phyloP scores from a whole-genome alignment of 2,797 vertebrate genomes.

The Xenops minutus region DNA sequence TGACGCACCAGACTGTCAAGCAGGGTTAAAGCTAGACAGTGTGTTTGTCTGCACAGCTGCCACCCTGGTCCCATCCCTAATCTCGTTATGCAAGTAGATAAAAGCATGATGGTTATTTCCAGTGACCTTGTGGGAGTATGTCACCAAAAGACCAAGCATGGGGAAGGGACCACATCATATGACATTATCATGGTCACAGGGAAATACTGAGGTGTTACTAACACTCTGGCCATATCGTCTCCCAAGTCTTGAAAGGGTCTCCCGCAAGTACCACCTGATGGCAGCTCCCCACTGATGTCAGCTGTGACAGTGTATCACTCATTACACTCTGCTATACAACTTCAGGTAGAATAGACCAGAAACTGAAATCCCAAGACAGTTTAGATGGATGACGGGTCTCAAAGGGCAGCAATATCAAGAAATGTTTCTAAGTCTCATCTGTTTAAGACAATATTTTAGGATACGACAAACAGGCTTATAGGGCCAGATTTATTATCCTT shows the following conservation, averaged over 20 bases:
- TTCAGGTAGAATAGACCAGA: not conserved
- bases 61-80: fast-evolving
- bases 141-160: not conserved
- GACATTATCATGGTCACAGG: not conserved
- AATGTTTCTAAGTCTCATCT: fast-evolving
- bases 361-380: not conserved
- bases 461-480: not conserved
- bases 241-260: fast-evolving
- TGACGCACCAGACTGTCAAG: not conserved
- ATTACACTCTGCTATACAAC: not conserved
- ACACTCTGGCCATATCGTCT: not conserved
- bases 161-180: not conserved
- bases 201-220: not conserved
- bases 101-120: fast-evolving
- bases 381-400: not conserved
- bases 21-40: not conserved
- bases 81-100: fast-evolving
- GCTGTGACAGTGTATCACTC: no score
- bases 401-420: not conserved
- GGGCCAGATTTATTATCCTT: not conserved
- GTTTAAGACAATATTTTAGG: not conserved
- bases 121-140: no score
- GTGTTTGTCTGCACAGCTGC: not conserved
- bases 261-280: fast-evolving
- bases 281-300: fast-evolving